These are phyloP conservation scores for Coptotermes formosanus DNA, from an alignment of 1,140 invertebrate genomes.

Conservation along the genomic window DNA sequence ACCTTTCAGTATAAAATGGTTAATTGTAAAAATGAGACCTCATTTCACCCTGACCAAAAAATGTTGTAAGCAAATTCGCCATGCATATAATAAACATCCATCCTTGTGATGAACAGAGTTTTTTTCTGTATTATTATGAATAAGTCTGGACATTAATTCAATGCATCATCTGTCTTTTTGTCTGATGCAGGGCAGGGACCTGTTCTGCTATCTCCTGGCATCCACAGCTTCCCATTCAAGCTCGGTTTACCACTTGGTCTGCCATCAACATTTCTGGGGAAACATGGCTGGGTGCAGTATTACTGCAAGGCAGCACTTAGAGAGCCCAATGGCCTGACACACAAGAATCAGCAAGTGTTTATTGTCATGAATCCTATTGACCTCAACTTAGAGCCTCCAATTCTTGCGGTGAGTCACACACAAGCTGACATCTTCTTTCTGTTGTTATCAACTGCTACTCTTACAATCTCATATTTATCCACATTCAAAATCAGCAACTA, in stretches of 20 bases:
- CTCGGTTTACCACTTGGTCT: slow-evolving; percentile 84
- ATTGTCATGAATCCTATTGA: slow-evolving; percentile 96
- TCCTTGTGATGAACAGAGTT: too few relatives aligned
- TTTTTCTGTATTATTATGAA: too few relatives aligned
- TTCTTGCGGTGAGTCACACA: slow-evolving; percentile 71
- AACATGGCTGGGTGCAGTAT: slow-evolving; percentile 95
- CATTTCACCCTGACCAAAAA: too few relatives aligned
- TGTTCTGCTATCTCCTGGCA: slow-evolving; percentile 85
- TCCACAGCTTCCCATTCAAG: slow-evolving; percentile 95
- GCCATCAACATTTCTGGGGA: slow-evolving; percentile 90
- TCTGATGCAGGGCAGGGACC: slow-evolving; percentile 67
- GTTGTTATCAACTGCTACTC: too few relatives aligned
- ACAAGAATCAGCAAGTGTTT: slow-evolving; percentile 95
- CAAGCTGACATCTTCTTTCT: too few relatives aligned
- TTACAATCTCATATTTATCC: too few relatives aligned
- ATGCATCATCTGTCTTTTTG: background rate
- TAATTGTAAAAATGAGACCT: too few relatives aligned
- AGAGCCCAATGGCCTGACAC: slow-evolving; percentile 85
- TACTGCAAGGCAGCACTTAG: slow-evolving; percentile 88
- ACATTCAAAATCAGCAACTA: too few relatives aligned
- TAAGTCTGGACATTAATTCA: too few relatives aligned
- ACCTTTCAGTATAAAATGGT: too few relatives aligned
- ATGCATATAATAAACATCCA: too few relatives aligned
- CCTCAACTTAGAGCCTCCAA: slow-evolving; percentile 84
- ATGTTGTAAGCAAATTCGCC: too few relatives aligned